Evolutionary conservation across 2,888 invertebrate species (phyloP), one percentile per base, ranked within the genome.

Genomic region (Philhelius pedissequus): DNA sequence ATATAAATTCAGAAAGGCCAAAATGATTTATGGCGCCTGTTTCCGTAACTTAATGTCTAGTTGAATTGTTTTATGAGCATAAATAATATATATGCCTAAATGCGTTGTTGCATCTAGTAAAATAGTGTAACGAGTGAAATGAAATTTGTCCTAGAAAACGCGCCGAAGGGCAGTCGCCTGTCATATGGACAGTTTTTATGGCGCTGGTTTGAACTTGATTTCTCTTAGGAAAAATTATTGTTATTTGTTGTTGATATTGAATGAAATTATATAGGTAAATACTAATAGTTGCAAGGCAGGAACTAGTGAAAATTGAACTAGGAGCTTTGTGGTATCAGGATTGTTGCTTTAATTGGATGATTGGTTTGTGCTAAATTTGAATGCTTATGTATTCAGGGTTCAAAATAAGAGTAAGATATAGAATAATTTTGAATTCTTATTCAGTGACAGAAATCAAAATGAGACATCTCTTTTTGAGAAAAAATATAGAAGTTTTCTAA

Each of bases 91-190:
- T 35, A 30, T 15, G 32, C 43, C 43, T 35, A 50, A 48, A 69
- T 60, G 50, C 35, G 58, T 60, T 52, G 38, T 15, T 50, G 69
- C 13, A 40, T 74, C 43, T 43, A 30, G 58, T 58, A 38, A 58
- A 38, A 58, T 58, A 30, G 35, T 62, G 43, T 43, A 62, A 7
- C 62, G 62, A 64, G 27, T 75, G 52, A 68, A 58, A 75, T 38
- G 58, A 75, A 75, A 58, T 58, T 54, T 69, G 69, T 60, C 69
- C 76, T 52, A 69, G 69, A 60, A 60, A 60, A 52, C n/a, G 22
- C 32, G 50, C 50, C 43, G 22, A 60, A 60, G 38, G 69, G 75
- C 56, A 48, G 30, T 68, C 62, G 27, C 38, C 32, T 56, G 54
- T 66, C 25, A 66, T 66, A 18, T 62, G 43, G 13, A 66, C 52